phyloP scores from a whole-genome alignment of 2,113 vertebrate genomes.

The Himantopus leucocephalus region DNA sequence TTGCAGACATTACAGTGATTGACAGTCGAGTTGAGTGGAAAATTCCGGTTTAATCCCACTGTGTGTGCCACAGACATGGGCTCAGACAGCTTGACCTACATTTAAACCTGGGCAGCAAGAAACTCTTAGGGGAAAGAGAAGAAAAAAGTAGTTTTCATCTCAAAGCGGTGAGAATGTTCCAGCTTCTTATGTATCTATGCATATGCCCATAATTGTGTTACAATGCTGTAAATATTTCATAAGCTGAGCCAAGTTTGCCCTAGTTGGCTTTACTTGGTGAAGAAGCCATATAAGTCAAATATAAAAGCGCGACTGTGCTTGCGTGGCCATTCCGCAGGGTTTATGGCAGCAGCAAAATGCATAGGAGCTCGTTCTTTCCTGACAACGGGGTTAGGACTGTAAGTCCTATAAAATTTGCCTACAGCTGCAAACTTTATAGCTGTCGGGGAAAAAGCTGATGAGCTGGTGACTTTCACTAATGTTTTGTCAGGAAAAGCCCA shows the following conservation, averaged over 20 bases:
- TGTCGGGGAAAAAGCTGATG: not conserved
- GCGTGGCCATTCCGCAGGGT: not conserved
- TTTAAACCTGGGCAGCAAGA: conserved; percentile 30
- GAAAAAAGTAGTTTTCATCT: not conserved
- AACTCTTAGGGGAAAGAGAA: not conserved
- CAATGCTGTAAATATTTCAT: not conserved
- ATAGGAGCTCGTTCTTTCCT: not conserved
- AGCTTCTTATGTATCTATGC: not conserved
- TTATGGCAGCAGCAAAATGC: not conserved
- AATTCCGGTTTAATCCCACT: conserved; percentile 53
- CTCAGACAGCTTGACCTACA: conserved; percentile 62
- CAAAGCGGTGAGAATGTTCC: not conserved
- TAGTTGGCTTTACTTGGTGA: not conserved
- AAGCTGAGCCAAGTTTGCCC: not conserved
- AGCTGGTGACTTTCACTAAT: not conserved
- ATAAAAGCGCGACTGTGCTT: not conserved
- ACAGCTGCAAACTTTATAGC: not conserved
- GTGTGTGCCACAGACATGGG: conserved; percentile 24
- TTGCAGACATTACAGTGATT: conserved; percentile 48
- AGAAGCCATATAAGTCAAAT: not conserved
- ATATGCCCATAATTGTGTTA: not conserved
- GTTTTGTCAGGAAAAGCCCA: not conserved
- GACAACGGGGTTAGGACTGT: not conserved
- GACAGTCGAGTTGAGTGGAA: conserved; percentile 51
- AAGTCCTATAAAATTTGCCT: not conserved